Evolutionary conservation across 2,797 vertebrate genomes (phyloP), one percentile per base, ranked within the genome.

Genomic region (Centroberyx gerrardi): DNA sequence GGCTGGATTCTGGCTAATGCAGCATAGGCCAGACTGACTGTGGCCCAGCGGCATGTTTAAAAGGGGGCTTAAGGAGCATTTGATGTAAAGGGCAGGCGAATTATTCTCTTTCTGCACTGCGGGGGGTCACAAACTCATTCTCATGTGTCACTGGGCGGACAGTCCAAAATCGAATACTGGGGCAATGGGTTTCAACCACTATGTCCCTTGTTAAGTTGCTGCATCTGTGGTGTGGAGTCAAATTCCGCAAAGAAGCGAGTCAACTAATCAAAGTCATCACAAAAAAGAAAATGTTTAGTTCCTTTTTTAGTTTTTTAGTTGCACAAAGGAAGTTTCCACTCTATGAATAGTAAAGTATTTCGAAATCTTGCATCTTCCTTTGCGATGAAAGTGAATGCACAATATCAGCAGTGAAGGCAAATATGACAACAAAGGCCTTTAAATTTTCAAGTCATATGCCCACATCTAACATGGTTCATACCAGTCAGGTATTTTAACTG

Each of bases 41-140:
- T 74, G 72, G 82, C 74, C 81, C 76, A 58, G 80, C 76, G 85
- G 73, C 68, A 59, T 75, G 82, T 84, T 89, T 81, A 82, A 82
- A 13, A 68, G 58, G 63, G 72, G 76, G 22, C 83, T 90, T 90
- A 88, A 75, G 68, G 78, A 86, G 85, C 80, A 40, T 68, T 76
- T 80, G 48, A 77, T 7, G 40, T 53, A 53, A 68, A 53, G 53
- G 62, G 44, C 64, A 59, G 17, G 55, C 69, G 73, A 86, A 84
- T 72, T 72, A 58, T 51, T 56, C 22, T 44, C 74, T 80, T 79
- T 67, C 72, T 74, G 65, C 69, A 83, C 81, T 78, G 74, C 51
- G 51, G 68, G 78, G 70, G 81, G 79, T 76, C 78, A 63, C 62
- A 68, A 82, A 78, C 64, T 68, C 31, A 58, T 65, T 51, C 81